A percentile compares a stretch with the other conserved stretches of the same genome.
Evolutionary conservation across 2,113 vertebrate species (phyloP).

Genomic region (Ivindomyrus marchei): DNA sequence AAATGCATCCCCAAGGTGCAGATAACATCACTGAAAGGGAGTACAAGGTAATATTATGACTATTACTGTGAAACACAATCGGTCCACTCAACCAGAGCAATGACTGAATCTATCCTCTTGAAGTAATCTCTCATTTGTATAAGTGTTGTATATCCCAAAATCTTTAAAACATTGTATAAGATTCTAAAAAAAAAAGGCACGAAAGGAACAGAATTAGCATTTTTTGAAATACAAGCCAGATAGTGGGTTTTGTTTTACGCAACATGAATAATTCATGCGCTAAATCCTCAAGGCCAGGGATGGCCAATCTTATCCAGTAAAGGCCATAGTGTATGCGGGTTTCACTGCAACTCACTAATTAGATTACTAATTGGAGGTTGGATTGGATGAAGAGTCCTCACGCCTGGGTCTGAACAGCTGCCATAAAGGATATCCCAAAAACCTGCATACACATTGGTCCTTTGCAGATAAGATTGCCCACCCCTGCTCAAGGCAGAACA

Average conservation of each 20-base stretch:
- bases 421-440: not conserved
- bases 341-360: not conserved
- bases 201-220: not conserved
- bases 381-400: not conserved
- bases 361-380: not conserved
- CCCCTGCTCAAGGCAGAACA: not conserved
- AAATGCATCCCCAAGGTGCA: not conserved
- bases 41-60: not conserved
- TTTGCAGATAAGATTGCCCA: not conserved
- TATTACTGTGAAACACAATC: conserved; percentile 8
- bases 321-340: not conserved
- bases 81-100: not conserved
- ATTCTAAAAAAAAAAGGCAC: not conserved
- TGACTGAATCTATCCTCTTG: not conserved
- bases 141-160: not conserved
- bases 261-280: not conserved
- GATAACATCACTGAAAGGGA: conserved; percentile 7
- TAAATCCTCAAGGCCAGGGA: too few relatives aligned
- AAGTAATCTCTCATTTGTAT: not conserved
- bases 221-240: not conserved
- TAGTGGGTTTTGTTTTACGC: not conserved
- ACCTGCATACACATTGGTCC: not conserved
- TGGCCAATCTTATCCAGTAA: not conserved
- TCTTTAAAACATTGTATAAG: not conserved
- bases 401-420: not conserved